phyloP scores from a whole-genome alignment of 2,113 vertebrate genomes.

The Xiphophorus maculatus region DNA sequence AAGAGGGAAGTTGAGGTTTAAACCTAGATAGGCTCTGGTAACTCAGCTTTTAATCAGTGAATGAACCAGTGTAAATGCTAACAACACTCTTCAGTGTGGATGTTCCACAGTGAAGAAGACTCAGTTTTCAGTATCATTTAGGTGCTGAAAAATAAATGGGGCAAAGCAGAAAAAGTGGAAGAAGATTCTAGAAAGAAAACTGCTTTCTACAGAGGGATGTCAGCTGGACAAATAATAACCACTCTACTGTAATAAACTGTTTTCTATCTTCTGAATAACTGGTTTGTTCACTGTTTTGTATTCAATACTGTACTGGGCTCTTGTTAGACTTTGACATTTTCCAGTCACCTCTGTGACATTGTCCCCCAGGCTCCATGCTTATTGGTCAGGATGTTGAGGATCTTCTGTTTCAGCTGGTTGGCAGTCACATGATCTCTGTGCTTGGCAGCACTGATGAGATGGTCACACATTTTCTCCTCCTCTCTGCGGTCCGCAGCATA shows the following conservation, averaged over 20 bases:
- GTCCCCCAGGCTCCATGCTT: conserved; percentile 98
- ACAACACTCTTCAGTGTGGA: too few species aligned
- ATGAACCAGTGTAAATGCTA: too few species aligned
- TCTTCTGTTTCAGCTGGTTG: conserved; percentile 98
- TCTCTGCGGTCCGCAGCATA: conserved; percentile 96
- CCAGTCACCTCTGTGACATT: conserved; percentile 89
- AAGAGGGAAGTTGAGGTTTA: not conserved
- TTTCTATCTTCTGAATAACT: too few species aligned
- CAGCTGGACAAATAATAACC: not conserved
- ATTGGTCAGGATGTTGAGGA: conserved; percentile 98
- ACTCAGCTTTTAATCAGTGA: too few species aligned
- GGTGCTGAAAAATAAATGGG: not conserved
- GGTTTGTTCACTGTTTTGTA: too few species aligned
- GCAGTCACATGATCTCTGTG: conserved; percentile 97
- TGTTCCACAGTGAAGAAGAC: too few species aligned
- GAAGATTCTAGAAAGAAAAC: too few species aligned
- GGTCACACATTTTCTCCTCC: conserved; percentile 99
- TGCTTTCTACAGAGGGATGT: too few species aligned
- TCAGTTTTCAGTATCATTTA: too few species aligned
- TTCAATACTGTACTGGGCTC: too few species aligned
- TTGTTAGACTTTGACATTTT: not conserved
- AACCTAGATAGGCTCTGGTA: too few species aligned
- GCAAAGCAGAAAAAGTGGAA: not conserved
- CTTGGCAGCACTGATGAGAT: conserved; percentile 98
- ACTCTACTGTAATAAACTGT: too few species aligned